These are phyloP conservation scores for Pogoniulus pusillus DNA, from an alignment of 2,797 vertebrate species.

Conservation along the genomic window DNA sequence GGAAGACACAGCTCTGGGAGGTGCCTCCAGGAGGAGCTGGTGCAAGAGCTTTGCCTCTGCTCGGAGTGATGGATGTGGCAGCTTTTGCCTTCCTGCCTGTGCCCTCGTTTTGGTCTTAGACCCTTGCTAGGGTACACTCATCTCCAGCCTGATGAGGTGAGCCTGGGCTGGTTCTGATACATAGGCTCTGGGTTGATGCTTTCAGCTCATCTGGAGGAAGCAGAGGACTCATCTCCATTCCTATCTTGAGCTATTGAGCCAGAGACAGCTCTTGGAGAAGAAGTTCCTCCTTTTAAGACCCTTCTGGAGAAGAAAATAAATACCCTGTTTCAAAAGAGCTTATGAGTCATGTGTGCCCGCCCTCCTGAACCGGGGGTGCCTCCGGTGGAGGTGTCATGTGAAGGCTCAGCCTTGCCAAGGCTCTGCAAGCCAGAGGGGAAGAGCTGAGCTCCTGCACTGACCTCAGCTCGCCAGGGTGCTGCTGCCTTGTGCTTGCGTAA, in stretches of 20 bases:
- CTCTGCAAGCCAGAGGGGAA: neutral
- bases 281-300: constrained; percentile 24
- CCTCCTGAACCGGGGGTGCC: constrained; percentile 26
- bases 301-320: constrained; percentile 15
- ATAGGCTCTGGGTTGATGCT: neutral
- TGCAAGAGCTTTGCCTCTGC: neutral
- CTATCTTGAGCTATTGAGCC: neutral
- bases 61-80: neutral
- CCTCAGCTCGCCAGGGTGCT: neutral
- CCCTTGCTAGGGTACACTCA: neutral
- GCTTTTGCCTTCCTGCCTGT: neutral
- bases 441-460: neutral
- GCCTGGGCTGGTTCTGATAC: constrained; percentile 22
- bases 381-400: neutral
- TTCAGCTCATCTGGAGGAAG: neutral
- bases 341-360: constrained; percentile 24
- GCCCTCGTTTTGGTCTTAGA: neutral
- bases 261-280: neutral
- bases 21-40: neutral
- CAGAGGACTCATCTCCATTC: neutral
- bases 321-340: constrained; percentile 16
- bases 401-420: neutral
- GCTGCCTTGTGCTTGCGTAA: neutral
- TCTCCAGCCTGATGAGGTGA: neutral
- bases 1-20: fast-evolving